Evolutionary conservation across 1,140 invertebrate genomes (phyloP).

Genomic region (Trachymyrmex cornetzi): DNA sequence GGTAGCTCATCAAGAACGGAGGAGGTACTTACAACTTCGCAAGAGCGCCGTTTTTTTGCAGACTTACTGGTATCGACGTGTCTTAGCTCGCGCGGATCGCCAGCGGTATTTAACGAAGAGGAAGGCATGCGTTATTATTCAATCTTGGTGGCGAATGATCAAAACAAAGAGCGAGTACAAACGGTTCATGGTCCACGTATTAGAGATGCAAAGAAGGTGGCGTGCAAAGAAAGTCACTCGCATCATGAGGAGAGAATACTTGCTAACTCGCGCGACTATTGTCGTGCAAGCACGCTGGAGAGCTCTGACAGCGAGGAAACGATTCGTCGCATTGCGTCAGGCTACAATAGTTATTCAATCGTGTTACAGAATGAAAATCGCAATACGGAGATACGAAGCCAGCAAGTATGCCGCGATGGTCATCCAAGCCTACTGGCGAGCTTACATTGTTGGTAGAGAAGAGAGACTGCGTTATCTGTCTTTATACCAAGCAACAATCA

Average conservation of each 20-base stretch:
- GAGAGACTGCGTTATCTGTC: conserved; percentile 79
- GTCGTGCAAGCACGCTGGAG: conserved; percentile 69
- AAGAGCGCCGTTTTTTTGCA: conserved; percentile 72
- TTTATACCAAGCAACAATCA: conserved; percentile 78
- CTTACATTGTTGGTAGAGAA: conserved; percentile 78
- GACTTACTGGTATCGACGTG: conserved; percentile 73
- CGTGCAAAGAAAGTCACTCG: conserved; percentile 26
- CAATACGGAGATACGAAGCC: conserved; percentile 40
- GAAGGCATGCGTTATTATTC: conserved; percentile 76
- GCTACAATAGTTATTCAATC: conserved; percentile 76
- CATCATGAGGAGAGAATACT: not conserved
- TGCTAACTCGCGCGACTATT: not conserved
- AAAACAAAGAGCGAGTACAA: conserved; percentile 32
- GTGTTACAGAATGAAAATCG: conserved; percentile 74
- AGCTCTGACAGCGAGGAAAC: not conserved
- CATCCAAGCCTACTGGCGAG: conserved; percentile 86
- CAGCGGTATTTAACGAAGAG: conserved; percentile 75
- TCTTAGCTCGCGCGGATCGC: conserved; percentile 71
- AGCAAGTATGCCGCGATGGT: conserved; percentile 78
- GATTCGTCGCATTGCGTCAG: conserved; percentile 21
- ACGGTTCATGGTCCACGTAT: conserved; percentile 2
- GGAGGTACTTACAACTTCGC: conserved; percentile 67
- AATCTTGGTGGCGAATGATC: conserved; percentile 79
- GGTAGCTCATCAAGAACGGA: conserved; percentile 72
- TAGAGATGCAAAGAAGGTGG: conserved; percentile 64